phyloP scores from a whole-genome alignment of 2,113 vertebrate species.

The Xiphias gladius region DNA sequence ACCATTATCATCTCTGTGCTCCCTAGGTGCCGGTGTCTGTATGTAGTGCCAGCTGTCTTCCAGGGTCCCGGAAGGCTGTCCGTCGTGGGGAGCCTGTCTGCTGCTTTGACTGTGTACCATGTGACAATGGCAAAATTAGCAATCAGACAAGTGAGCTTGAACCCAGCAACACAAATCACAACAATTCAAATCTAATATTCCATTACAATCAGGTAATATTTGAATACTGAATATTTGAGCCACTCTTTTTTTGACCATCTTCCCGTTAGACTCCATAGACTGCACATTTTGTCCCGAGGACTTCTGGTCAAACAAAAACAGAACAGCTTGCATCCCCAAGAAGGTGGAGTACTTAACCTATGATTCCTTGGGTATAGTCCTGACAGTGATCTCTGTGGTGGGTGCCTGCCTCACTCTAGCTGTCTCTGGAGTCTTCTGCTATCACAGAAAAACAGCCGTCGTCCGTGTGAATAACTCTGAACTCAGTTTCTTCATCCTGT shows the following conservation, averaged over 20 bases:
- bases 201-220: not conserved
- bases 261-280: conserved; percentile 76
- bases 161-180: not conserved
- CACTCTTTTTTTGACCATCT: not conserved
- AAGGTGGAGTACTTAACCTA: conserved; percentile 79
- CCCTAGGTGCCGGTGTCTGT: conserved; percentile 80
- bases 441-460: conserved; percentile 79
- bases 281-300: conserved; percentile 79
- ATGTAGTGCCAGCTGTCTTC: conserved; percentile 83
- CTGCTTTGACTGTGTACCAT: conserved; percentile 88
- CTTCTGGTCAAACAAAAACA: conserved; percentile 81
- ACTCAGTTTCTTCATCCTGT: conserved; percentile 80
- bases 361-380: conserved; percentile 77
- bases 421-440: conserved; percentile 76
- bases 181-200: not conserved
- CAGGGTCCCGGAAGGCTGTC: conserved; percentile 84
- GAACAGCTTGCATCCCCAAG: conserved; percentile 80
- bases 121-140: conserved; percentile 85
- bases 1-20: not conserved
- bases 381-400: conserved; percentile 75
- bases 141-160: conserved; percentile 82
- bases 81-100: conserved; percentile 84
- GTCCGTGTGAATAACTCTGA: conserved; percentile 82
- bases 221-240: not conserved
- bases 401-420: conserved; percentile 76